Percentiles rank a stretch among this genome's conserved stretches.
These are phyloP conservation scores for Onychomys leucogaster DNA, from an alignment of 2,797 vertebrate species.

Conservation along the genomic window DNA sequence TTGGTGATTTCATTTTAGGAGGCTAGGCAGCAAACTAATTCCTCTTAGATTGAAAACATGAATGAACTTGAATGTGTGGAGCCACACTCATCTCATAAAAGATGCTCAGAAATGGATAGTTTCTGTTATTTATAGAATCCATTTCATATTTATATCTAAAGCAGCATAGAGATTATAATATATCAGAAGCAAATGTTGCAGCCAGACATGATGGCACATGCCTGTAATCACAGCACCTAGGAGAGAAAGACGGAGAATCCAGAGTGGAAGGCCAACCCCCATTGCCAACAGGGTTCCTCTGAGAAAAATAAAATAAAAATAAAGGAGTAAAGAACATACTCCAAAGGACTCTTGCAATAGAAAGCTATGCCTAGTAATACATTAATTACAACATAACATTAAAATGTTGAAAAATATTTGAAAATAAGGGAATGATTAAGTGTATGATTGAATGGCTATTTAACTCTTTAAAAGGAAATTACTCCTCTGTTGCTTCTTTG, in stretches of 20 bases:
- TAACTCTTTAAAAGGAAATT: not conserved
- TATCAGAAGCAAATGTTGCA: not conserved
- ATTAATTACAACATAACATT: not conserved
- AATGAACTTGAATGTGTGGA: not conserved
- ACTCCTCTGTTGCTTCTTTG: not conserved
- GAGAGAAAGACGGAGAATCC: too few relatives aligned
- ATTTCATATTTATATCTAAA: conserved; percentile 33
- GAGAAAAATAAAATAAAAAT: not conserved
- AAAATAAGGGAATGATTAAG: not conserved
- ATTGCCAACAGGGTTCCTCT: not conserved
- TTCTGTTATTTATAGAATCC: not conserved
- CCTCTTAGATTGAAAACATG: conserved; percentile 13
- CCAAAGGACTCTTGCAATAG: not conserved
- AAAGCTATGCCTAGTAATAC: not conserved
- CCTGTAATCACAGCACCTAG: not conserved
- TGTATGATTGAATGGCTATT: not conserved
- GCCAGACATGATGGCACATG: not conserved
- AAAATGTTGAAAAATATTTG: not conserved
- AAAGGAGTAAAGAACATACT: not conserved
- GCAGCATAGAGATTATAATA: not conserved
- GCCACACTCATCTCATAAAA: not conserved
- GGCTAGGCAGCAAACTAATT: conserved; percentile 30
- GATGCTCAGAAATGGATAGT: conserved; percentile 20
- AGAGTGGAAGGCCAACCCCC: too few relatives aligned
- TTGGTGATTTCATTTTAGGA: conserved; percentile 8